Conservation (phyloP, 1,140 invertebrate species). For the Bombus fervidus region DNA sequence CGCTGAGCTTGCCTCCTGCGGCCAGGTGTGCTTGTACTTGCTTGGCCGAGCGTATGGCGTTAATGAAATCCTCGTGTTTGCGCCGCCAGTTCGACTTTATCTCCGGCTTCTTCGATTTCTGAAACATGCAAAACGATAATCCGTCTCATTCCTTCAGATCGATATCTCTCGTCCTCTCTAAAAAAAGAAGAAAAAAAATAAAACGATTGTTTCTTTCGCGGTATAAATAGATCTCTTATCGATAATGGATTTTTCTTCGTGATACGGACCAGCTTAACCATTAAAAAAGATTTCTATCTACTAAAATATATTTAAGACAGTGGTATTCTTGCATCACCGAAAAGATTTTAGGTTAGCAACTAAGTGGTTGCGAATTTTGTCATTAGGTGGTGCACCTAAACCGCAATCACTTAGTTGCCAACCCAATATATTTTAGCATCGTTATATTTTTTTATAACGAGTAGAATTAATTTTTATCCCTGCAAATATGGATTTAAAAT, state of each 20-base stretch:
- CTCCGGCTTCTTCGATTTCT: constrained; percentile 71
- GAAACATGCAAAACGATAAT: constrained; percentile 49
- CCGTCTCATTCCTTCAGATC: not conserved
- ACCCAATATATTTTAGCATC: too few relatives aligned
- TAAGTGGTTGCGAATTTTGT: too few relatives aligned
- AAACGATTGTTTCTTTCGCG: not conserved
- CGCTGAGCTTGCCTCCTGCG: constrained; percentile 92
- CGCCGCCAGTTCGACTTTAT: constrained; percentile 90
- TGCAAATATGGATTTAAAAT: not conserved
- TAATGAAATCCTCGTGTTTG: constrained; percentile 96
- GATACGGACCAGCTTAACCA: too few relatives aligned
- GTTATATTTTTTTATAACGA: too few relatives aligned
- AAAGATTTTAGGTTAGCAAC: too few relatives aligned
- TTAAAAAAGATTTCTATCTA: too few relatives aligned
- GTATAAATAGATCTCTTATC: not conserved
- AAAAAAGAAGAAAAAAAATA: too few relatives aligned
- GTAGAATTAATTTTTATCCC: not conserved
- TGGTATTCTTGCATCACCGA: too few relatives aligned
- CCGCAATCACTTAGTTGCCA: too few relatives aligned
- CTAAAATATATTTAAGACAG: too few relatives aligned
- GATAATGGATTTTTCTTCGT: too few relatives aligned
- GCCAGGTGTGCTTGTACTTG: constrained; percentile 92
- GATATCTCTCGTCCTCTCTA: not conserved
- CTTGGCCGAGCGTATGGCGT: constrained; percentile 94
- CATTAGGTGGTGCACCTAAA: too few relatives aligned